Evolutionary conservation across 2,888 invertebrate genomes (phyloP).

Genomic region (Drosophila nigricruria): DNA sequence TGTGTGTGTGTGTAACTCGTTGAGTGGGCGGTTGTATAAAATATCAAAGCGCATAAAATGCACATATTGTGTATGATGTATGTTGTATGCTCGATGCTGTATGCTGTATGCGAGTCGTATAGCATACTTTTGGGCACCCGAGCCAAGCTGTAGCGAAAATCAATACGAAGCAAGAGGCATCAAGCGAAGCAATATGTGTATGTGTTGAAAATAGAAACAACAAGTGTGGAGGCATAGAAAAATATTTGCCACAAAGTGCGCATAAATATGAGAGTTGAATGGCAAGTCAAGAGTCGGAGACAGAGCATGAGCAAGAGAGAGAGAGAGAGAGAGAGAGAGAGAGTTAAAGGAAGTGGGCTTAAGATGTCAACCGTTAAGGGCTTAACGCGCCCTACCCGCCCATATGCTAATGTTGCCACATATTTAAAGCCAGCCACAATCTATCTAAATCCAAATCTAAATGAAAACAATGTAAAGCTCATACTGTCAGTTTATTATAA

Average conservation of each 20-base stretch:
- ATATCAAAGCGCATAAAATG: slow-evolving; percentile 75
- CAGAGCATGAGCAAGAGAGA: neutral
- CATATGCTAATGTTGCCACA: slow-evolving; percentile 20
- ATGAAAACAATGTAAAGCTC: slow-evolving; percentile 25
- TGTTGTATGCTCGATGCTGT: slow-evolving; percentile 47
- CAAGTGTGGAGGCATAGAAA: slow-evolving; percentile 28
- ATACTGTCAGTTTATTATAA: slow-evolving; percentile 23
- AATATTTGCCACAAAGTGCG: slow-evolving; percentile 55
- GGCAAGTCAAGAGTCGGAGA: slow-evolving; percentile 25
- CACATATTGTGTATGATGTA: slow-evolving; percentile 68
- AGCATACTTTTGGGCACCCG: slow-evolving; percentile 51
- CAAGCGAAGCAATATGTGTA: slow-evolving; percentile 38
- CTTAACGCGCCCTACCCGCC: slow-evolving; percentile 14
- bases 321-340: neutral
- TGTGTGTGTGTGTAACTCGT: slow-evolving; percentile 54
- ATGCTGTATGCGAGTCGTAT: slow-evolving; percentile 34
- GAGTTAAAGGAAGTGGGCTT: slow-evolving; percentile 19
- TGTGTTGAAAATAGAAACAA: slow-evolving; percentile 31
- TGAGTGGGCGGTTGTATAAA: slow-evolving; percentile 58
- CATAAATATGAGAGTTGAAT: slow-evolving; percentile 57
- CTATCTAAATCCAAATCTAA: slow-evolving; percentile 25
- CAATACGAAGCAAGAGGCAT: slow-evolving; percentile 52
- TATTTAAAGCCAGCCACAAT: slow-evolving; percentile 24
- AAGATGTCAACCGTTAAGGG: slow-evolving; percentile 33
- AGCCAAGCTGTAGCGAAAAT: slow-evolving; percentile 46